phyloP scores from a whole-genome alignment of 2,113 vertebrate genomes.

The Drymodes brunneopygia region DNA sequence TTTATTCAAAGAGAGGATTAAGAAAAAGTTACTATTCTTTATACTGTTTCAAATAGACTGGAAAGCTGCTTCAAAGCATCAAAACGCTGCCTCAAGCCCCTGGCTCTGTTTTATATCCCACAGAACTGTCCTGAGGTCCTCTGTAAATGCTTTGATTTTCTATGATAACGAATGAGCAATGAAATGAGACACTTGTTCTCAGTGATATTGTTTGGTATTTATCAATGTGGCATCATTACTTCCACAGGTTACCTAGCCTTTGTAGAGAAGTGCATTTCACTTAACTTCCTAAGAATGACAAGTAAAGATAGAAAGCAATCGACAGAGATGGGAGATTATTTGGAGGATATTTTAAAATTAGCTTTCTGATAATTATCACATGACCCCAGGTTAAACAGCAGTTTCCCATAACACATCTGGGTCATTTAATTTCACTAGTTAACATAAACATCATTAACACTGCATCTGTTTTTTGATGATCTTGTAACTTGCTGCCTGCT shows the following conservation, averaged over 20 bases:
- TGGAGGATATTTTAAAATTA: neutral
- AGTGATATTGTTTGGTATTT: neutral
- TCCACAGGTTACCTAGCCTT: neutral
- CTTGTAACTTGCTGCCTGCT: neutral
- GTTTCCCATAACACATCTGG: neutral
- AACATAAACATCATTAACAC: neutral
- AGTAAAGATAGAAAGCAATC: neutral
- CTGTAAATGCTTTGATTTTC: neutral
- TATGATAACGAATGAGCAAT: neutral
- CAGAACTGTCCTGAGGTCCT: neutral
- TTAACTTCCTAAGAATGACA: neutral
- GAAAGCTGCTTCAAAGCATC: neutral
- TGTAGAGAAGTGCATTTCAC: neutral
- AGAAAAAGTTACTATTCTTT: constrained; percentile 15
- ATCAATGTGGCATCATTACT: neutral
- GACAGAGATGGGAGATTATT: neutral
- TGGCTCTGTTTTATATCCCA: neutral
- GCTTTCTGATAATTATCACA: neutral
- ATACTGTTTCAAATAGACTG: neutral
- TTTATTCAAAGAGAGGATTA: constrained; percentile 34
- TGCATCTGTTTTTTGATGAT: neutral
- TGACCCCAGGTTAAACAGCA: neutral
- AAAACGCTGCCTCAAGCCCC: neutral
- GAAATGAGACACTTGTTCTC: neutral
- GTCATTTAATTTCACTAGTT: neutral